Evolutionary conservation across 2,113 vertebrate genomes (phyloP).

Genomic region (Pseudopodoces humilis): DNA sequence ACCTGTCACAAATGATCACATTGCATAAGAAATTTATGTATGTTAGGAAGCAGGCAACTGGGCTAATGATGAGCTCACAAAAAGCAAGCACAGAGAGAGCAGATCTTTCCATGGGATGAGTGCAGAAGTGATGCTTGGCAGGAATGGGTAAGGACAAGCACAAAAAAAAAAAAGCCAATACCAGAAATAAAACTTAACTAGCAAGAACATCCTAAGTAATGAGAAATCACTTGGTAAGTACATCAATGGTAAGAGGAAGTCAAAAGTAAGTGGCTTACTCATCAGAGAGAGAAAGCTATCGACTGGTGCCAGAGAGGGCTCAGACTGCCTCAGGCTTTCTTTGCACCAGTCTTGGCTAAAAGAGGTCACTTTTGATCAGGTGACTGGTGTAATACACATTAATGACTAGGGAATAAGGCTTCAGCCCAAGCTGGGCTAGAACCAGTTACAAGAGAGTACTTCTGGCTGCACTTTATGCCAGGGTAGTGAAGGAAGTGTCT

Average conservation of each 20-base stretch:
- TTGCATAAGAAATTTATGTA: not conserved
- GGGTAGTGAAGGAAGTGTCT: not conserved
- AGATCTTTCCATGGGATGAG: not conserved
- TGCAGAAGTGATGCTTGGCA: not conserved
- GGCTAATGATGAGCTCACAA: not conserved
- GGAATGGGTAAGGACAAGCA: not conserved
- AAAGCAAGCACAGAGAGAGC: not conserved
- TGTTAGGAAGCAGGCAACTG: rapidly evolving
- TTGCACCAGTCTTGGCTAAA: not conserved
- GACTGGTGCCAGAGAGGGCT: not conserved
- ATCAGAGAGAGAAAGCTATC: not conserved
- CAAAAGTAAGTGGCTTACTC: slow-evolving; percentile 8
- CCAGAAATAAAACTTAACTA: not conserved
- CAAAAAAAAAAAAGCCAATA: not conserved
- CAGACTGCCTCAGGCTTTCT: not conserved
- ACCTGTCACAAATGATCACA: not conserved
- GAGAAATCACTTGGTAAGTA: not conserved
- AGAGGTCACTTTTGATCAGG: not conserved
- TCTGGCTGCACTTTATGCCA: not conserved
- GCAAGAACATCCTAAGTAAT: not conserved
- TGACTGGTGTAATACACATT: not conserved
- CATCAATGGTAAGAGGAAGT: not conserved
- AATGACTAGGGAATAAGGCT: not conserved
- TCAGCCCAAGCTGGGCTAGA: not conserved
- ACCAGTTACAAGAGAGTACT: not conserved